phyloP scores from a whole-genome alignment of 2,113 vertebrate genomes.

The Perca flavescens region DNA sequence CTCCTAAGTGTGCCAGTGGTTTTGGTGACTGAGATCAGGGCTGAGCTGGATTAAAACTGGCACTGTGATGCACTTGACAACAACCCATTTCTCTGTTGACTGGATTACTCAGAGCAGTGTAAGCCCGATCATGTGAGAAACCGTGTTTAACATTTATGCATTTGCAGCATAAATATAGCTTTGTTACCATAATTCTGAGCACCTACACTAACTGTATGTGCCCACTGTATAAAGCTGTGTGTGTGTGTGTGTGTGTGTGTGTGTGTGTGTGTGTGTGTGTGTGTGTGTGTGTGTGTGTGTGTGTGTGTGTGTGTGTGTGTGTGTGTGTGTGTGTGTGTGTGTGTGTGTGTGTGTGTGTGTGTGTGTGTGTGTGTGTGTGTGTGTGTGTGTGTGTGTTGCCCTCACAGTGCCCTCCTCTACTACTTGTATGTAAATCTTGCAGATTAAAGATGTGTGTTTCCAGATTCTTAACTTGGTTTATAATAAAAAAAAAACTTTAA shows the following conservation, averaged over 20 bases:
- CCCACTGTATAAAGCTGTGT: not conserved
- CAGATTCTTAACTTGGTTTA: slow-evolving; percentile 23
- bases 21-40: slow-evolving; percentile 55
- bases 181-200: slow-evolving; percentile 4
- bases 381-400: not conserved
- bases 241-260: too few species aligned
- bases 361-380: not conserved
- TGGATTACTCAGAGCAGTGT: slow-evolving; percentile 62
- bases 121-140: slow-evolving; percentile 29
- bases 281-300: not conserved
- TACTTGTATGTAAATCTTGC: slow-evolving; percentile 36
- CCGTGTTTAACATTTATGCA: slow-evolving; percentile 17
- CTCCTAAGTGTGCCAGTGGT: slow-evolving; percentile 50
- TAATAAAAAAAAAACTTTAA: slow-evolving; percentile 36
- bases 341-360: not conserved
- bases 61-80: slow-evolving; percentile 46
- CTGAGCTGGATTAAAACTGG: slow-evolving; percentile 71
- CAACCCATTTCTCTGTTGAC: slow-evolving; percentile 49
- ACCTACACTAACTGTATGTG: not conserved
- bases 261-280: not conserved
- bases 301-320: not conserved
- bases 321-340: not conserved
- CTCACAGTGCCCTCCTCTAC: not conserved
- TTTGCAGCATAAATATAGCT: slow-evolving; percentile 11
- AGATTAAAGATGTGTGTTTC: slow-evolving; percentile 30